A percentile compares a stretch with the other conserved stretches of the same genome.
Conservation (phyloP, 2,113 vertebrate genomes). For the Cyprinodon brontotheroides region DNA sequence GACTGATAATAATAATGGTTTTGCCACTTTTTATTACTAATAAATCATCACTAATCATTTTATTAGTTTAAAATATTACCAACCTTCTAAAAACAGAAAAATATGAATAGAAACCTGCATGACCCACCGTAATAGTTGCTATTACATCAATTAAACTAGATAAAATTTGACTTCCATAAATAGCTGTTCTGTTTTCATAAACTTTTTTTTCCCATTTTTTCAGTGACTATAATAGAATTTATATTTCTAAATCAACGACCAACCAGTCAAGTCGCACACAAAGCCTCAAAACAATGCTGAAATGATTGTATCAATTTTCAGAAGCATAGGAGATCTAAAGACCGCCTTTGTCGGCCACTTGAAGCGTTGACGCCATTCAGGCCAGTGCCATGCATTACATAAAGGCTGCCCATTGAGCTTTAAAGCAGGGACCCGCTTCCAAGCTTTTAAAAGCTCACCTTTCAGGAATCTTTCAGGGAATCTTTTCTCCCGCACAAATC, state of each 20-base stretch:
- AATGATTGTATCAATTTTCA: slow-evolving; percentile 49
- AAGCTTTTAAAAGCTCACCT: slow-evolving; percentile 83
- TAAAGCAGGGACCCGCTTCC: slow-evolving; percentile 65
- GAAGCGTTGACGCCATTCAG: slow-evolving; percentile 69
- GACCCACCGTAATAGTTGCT: too few species aligned
- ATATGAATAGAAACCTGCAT: too few species aligned
- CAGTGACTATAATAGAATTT: background rate
- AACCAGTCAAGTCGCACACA: slow-evolving; percentile 22
- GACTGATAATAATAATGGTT: too few species aligned
- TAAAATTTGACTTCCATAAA: too few species aligned
- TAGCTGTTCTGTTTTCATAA: too few species aligned
- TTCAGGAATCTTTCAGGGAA: slow-evolving; percentile 78
- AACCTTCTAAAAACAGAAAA: too few species aligned
- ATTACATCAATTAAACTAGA: too few species aligned
- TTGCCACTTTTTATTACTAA: too few species aligned
- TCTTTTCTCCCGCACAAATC: slow-evolving; percentile 77
- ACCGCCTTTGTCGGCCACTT: slow-evolving; percentile 66
- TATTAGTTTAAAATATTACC: too few species aligned
- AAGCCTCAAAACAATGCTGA: slow-evolving; percentile 29
- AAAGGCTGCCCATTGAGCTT: slow-evolving; percentile 71
- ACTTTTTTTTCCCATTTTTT: background rate
- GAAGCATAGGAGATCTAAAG: slow-evolving; percentile 53
- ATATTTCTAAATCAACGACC: slow-evolving; percentile 26
- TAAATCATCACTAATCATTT: too few species aligned
- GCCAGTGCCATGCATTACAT: slow-evolving; percentile 58